A percentile compares a stretch with the other conserved stretches of the same genome.
Conservation (phyloP, 2,113 vertebrate genomes). For the Rynchops niger region DNA sequence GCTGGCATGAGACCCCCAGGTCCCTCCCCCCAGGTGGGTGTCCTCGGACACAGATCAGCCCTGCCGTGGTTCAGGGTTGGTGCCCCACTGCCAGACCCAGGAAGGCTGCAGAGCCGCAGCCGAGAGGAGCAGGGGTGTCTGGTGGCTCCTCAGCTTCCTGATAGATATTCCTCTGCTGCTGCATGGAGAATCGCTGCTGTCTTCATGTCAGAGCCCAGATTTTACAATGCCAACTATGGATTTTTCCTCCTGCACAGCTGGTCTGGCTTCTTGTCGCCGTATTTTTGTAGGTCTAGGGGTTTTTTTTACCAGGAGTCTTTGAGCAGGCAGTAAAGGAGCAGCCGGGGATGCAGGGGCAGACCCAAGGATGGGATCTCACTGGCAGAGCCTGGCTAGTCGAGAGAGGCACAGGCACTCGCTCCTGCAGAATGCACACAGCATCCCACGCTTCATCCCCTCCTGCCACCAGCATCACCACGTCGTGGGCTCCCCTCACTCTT, state of each 20-base stretch:
- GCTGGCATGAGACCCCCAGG: not conserved
- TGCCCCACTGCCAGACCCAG: not conserved
- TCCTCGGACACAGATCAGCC: accelerated
- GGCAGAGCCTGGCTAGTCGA: not conserved
- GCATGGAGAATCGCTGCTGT: not conserved
- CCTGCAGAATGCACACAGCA: not conserved
- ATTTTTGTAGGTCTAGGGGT: not conserved
- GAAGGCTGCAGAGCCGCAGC: not conserved
- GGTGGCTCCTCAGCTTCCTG: not conserved
- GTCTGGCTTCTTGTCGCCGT: not conserved
- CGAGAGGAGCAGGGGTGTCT: not conserved
- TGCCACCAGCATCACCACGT: not conserved
- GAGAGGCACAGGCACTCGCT: not conserved
- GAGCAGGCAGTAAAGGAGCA: not conserved
- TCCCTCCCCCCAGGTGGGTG: not conserved
- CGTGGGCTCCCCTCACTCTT: not conserved
- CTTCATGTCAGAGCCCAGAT: not conserved
- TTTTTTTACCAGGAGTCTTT: not conserved
- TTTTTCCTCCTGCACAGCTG: not conserved
- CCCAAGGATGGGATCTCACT: accelerated
- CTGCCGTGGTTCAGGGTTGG: not conserved
- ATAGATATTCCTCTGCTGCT: not conserved
- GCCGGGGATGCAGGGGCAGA: not conserved
- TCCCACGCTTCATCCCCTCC: accelerated
- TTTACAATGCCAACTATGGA: not conserved